A percentile compares a stretch with the other conserved stretches of the same genome.
phyloP scores from a whole-genome alignment of 2,113 vertebrate species.

The Otolemur garnettii region DNA sequence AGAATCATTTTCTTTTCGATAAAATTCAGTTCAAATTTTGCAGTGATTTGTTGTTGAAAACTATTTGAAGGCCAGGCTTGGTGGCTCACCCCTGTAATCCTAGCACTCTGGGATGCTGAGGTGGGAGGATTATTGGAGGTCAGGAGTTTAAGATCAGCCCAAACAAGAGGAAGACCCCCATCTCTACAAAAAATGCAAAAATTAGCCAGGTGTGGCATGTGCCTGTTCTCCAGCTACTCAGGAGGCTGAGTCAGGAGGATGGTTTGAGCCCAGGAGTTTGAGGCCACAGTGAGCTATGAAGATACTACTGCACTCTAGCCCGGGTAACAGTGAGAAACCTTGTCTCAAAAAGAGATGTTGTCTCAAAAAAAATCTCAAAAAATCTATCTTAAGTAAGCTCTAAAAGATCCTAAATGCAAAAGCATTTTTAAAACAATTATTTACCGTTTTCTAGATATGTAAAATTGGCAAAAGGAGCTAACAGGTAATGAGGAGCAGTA shows the following conservation, averaged over 20 bases:
- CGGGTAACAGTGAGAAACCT: background rate
- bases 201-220: background rate
- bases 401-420: conserved; percentile 23
- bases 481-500: background rate
- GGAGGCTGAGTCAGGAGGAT: background rate
- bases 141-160: background rate
- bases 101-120: background rate
- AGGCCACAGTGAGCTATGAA: background rate
- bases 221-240: background rate
- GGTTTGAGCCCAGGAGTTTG: background rate
- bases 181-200: background rate
- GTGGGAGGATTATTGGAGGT: background rate
- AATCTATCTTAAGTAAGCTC: background rate
- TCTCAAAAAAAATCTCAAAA: background rate
- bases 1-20: background rate
- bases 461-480: background rate
- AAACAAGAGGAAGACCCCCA: background rate
- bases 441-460: conserved; percentile 2
- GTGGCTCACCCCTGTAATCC: background rate
- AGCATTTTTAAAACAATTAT: background rate
- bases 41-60: conserved; percentile 9
- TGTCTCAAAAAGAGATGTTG: background rate
- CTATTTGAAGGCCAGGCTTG: background rate
- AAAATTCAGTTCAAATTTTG: background rate
- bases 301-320: background rate